phyloP scores from a whole-genome alignment of 2,797 vertebrate genomes.

The Mycteria americana region DNA sequence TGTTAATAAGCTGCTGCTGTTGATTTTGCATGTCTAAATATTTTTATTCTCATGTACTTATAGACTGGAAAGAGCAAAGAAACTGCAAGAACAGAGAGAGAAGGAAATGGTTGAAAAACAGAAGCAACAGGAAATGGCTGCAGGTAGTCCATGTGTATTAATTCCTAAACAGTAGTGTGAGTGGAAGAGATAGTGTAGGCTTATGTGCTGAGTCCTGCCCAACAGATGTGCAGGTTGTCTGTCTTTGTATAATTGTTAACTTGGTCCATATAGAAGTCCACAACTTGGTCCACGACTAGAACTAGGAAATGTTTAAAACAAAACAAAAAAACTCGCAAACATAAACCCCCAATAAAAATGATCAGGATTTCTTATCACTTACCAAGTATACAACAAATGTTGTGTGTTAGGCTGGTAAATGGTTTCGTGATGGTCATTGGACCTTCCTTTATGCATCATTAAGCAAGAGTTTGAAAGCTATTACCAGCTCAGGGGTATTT shows the following conservation, averaged over 20 bases:
- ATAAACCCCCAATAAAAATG: accelerated
- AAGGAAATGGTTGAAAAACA: conserved; percentile 96
- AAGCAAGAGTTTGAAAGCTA: background rate
- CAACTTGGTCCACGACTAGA: background rate
- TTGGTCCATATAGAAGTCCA: background rate
- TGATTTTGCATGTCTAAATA: background rate
- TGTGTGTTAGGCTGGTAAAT: background rate
- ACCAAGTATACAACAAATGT: background rate
- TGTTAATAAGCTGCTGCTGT: background rate
- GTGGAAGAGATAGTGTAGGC: background rate
- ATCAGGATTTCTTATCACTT: background rate
- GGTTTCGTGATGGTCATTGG: background rate
- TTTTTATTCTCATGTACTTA: background rate
- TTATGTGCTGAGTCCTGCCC: background rate
- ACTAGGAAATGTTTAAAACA: accelerated
- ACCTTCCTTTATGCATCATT: background rate
- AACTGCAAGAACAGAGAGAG: conserved; percentile 96
- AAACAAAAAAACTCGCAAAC: background rate
- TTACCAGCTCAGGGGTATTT: accelerated
- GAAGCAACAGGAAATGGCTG: conserved; percentile 90
- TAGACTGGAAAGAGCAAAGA: conserved; percentile 97
- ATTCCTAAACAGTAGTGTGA: background rate
- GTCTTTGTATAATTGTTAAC: background rate
- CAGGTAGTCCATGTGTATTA: conserved; percentile 75
- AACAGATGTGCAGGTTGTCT: background rate